Conservation (phyloP, 2,888 invertebrate genomes). For the Incurvaria masculella region DNA sequence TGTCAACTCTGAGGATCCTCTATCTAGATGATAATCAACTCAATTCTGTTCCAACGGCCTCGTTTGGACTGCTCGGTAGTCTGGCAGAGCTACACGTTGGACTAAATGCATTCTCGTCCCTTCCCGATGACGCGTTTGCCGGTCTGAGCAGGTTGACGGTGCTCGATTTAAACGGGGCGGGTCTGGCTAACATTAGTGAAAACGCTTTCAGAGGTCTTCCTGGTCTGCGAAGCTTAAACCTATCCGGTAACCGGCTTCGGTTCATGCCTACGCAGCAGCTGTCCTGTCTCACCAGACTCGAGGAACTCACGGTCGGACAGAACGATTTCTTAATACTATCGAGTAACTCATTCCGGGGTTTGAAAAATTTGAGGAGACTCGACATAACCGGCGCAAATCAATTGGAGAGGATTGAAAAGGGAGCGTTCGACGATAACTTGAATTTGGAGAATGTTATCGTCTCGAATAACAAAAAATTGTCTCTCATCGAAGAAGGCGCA, state of each 20-base stretch:
- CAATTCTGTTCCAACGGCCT: slow-evolving; percentile 70
- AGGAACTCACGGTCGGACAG: slow-evolving; percentile 79
- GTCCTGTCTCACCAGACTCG: slow-evolving; percentile 67
- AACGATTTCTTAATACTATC: slow-evolving; percentile 72
- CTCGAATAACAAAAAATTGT: slow-evolving; percentile 73
- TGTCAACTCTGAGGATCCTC: slow-evolving; percentile 72
- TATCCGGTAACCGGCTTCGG: slow-evolving; percentile 75
- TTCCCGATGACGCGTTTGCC: slow-evolving; percentile 76
- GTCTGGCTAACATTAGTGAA: slow-evolving; percentile 73
- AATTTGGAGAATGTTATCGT: slow-evolving; percentile 76
- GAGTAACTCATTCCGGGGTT: slow-evolving; percentile 72
- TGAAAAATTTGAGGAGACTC: slow-evolving; percentile 71
- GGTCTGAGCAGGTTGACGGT: slow-evolving; percentile 72
- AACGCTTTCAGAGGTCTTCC: slow-evolving; percentile 73
- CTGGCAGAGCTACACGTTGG: slow-evolving; percentile 84
- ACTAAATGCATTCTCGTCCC: slow-evolving; percentile 72
- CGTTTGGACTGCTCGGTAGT: slow-evolving; percentile 69
- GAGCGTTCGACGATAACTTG: slow-evolving; percentile 75
- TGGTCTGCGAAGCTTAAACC: slow-evolving; percentile 70
- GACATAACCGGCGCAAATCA: slow-evolving; percentile 77
- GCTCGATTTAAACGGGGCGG: slow-evolving; percentile 77
- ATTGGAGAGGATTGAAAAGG: slow-evolving; percentile 69
- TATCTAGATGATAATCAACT: slow-evolving; percentile 84
- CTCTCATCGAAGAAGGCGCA: slow-evolving; percentile 71
- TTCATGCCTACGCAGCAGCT: slow-evolving; percentile 74